Base-by-base conservation (phyloP, 1,140 invertebrate genomes). In the Papilio xuthus region DNA sequence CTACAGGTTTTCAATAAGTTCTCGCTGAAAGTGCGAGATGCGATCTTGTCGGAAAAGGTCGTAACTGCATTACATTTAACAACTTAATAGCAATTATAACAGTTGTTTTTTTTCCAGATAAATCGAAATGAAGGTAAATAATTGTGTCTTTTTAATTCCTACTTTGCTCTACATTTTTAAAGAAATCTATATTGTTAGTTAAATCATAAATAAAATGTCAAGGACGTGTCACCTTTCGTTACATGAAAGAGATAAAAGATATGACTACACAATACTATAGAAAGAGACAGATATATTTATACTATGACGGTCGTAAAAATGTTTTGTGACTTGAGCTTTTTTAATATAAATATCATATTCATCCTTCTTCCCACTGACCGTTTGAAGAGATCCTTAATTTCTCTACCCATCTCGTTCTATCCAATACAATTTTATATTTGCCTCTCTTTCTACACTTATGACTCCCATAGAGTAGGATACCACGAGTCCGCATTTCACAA, bases 1-100 rank as follows among this genome's bases (percentile, higher is more conserved):
- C 90, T 88, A 92, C 90, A 92, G 89, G 90, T 92, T 86, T 86
- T 88, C 88, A 86, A 90, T 92, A 90, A 88, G 83, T 90, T 89
- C 82, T 81, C 86, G 87, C 88, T 90, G 89, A 88, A 90, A 92
- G 87, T 88, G 87, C 87, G 82, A 63, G 82, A 63, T 77, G 44
- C 75, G 42, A n/a, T 23, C 42, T 26, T 26, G 10, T 47, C 15
- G 75, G 18, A 82, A 37, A 87, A 81, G 4, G 67, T 23, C 20
- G 77, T 74, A 81, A 81, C 50, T 88, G 80, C 13, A 82, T 78
- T 78, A 74, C 28, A 9, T 75, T 32, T 75, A 32, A 37, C 53
- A 74, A 50, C 13, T 1, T 6, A 32, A 50, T 18, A 32, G 20
- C 10, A 47, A 20, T 44, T 20, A 44, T 44, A 56, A 56, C n/a